Conservation (phyloP, 2,888 invertebrate species). For the Drosophila colorata region DNA sequence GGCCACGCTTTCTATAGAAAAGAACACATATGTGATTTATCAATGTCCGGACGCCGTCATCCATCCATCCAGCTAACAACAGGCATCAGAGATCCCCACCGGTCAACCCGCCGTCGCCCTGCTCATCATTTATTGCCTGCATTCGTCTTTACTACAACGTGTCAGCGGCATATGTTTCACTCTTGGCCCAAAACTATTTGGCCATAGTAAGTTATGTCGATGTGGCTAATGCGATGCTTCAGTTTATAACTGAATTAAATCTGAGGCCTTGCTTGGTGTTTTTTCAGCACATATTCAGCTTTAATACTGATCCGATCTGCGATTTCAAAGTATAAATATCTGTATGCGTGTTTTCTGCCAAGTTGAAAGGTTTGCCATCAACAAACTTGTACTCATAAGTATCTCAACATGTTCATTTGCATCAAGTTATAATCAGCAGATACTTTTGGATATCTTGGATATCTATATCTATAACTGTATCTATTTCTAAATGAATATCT, state of each 20-base stretch:
- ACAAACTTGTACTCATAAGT: too few relatives aligned
- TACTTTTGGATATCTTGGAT: too few relatives aligned
- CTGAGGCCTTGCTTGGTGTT: neutral
- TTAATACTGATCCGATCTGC: neutral
- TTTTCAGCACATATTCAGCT: neutral
- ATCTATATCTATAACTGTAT: neutral
- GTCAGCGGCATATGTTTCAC: constrained; percentile 70
- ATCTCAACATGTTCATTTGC: too few relatives aligned
- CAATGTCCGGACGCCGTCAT: constrained; percentile 71
- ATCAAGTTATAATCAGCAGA: too few relatives aligned
- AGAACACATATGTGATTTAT: constrained; percentile 70
- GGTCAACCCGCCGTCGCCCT: constrained; percentile 15
- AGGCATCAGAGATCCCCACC: constrained; percentile 1
- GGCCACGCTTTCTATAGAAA: constrained; percentile 27
- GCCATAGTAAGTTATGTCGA: constrained; percentile 28
- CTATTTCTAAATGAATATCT: neutral
- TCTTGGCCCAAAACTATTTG: constrained; percentile 49
- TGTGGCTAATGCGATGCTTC: constrained; percentile 8
- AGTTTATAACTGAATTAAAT: constrained; percentile 41
- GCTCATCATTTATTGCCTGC: constrained; percentile 25
- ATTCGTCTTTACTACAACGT: constrained; percentile 32
- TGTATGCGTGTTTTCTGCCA: too few relatives aligned
- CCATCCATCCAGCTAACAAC: constrained; percentile 66
- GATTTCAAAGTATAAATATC: too few relatives aligned
- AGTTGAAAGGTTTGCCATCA: too few relatives aligned